Evolutionary conservation across 2,797 vertebrate genomes (phyloP).

Genomic region (Etheostoma nigrum): DNA sequence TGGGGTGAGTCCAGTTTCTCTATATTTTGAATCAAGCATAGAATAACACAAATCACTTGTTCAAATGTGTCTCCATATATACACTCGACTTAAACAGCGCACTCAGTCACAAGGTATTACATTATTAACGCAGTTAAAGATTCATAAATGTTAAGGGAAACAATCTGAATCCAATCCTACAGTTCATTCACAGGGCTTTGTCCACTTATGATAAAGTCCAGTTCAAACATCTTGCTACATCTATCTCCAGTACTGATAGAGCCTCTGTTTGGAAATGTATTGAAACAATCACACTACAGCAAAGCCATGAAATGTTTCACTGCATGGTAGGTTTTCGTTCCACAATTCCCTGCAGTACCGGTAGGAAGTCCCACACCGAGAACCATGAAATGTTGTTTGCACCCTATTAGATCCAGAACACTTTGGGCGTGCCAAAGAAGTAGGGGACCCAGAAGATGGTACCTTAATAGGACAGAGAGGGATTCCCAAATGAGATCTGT

Average conservation of each 20-base stretch:
- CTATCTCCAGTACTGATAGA: not conserved
- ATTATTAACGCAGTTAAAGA: slow-evolving; percentile 20
- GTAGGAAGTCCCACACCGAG: not conserved
- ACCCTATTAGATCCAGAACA: slow-evolving; percentile 27
- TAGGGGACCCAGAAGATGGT: slow-evolving; percentile 14
- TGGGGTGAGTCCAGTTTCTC: not conserved
- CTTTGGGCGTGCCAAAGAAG: slow-evolving; percentile 35
- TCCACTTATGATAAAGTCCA: not conserved
- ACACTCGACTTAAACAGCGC: not conserved
- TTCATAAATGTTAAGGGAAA: slow-evolving; percentile 3
- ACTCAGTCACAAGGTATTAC: not conserved
- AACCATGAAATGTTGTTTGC: not conserved
- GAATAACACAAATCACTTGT: slow-evolving; percentile 24
- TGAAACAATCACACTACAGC: not conserved
- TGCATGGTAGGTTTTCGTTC: not conserved
- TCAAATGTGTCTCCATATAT: not conserved
- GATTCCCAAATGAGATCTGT: slow-evolving; percentile 64
- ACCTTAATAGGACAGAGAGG: slow-evolving; percentile 79
- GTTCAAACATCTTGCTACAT: slow-evolving; percentile 18
- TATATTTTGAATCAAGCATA: slow-evolving; percentile 21
- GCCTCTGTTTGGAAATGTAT: not conserved
- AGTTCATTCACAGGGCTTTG: not conserved
- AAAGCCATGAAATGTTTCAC: not conserved
- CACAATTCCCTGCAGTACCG: not conserved
- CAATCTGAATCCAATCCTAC: not conserved